Evolutionary conservation across 2,888 invertebrate genomes (phyloP), one percentile per base, ranked within the genome.

Genomic region (Melanostoma mellinum): DNA sequence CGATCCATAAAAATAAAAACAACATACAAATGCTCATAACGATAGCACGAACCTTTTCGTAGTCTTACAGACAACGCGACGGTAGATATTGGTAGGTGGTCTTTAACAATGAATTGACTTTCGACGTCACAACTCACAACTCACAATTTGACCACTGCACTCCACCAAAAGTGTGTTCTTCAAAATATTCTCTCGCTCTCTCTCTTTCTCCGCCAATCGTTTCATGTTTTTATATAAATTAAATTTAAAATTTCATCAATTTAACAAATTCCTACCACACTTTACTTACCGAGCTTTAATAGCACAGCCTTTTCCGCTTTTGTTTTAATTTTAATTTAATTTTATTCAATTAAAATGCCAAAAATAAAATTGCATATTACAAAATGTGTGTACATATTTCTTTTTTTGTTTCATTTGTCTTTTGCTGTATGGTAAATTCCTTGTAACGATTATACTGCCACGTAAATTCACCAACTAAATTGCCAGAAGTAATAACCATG

Each of bases 401-500:
- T 32, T 73, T 73, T 30, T 60, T 68, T 60, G 61, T 67, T 40
- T 35, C 40, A 44, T 67, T 50, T 53, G 8, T 44, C 42, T 38
- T 32, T 63, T 36, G 30, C 42, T 67, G 10, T 69, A 46, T 10
- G 53, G 55, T 38, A 44, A 58, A 68, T 63, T 60, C 42, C 50
- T 53, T 50, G 46, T 38, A 78, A 46, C 69, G 78, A 74, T 78
- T 78, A 82, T 65, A 68, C 35, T 46, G 42, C 32, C 69, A 32
- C 55, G 6, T 50, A 36, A 58, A 36, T 36, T 53, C 71, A 40
- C 63, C 77, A 56, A 38, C 73, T 52, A 73, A 63, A 69, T 44
- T 52, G 72, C 72, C 72, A 77, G 60, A 61, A 74, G 69, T 73
- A 73, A 73, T 58, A 73, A 35, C 58, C 52, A 69, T 78, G 82